phyloP scores from a whole-genome alignment of 2,113 vertebrate species.

The Alexandromys fortis region DNA sequence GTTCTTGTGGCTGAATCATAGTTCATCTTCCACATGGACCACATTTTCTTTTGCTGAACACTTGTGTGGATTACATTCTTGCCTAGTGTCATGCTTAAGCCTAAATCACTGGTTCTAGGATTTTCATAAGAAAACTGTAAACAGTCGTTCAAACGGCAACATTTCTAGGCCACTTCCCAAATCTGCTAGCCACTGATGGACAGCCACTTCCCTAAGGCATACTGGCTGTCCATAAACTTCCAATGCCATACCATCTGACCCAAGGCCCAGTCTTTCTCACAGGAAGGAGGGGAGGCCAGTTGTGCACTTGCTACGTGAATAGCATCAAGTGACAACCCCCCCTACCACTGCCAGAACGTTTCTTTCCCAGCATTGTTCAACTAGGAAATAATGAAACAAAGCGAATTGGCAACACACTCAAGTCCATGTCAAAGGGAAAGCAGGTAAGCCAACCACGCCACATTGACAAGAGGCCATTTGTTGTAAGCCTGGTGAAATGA shows the following conservation, averaged over 20 bases:
- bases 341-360: neutral
- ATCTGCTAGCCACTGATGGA: neutral
- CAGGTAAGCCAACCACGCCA: neutral
- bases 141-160: neutral
- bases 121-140: neutral
- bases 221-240: neutral
- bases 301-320: too few species aligned
- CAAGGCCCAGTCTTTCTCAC: neutral
- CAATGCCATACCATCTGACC: neutral
- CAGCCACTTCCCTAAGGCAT: neutral
- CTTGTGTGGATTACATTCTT: neutral
- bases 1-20: neutral
- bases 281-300: accelerated
- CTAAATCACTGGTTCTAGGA: neutral
- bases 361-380: neutral
- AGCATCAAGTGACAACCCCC: neutral
- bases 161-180: neutral
- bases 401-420: neutral
- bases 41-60: neutral
- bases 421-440: neutral
- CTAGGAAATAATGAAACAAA: conserved; percentile 4
- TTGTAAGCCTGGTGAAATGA: neutral
- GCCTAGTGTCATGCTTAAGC: neutral
- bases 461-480: neutral
- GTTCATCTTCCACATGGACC: neutral